Base-by-base conservation (phyloP, 2,888 invertebrate genomes). In the Andrena chrysosceles region DNA sequence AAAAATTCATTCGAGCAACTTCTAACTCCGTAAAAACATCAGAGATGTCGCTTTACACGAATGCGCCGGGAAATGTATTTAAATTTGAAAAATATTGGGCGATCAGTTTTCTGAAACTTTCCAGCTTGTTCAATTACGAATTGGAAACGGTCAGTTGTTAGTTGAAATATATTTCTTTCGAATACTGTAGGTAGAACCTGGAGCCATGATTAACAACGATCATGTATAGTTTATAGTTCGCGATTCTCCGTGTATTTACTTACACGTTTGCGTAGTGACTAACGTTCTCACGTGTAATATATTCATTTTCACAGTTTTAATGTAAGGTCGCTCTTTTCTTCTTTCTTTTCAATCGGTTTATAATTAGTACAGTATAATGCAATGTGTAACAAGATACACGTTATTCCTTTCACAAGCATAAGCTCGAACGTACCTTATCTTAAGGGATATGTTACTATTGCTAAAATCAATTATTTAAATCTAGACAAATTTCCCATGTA, bases 151-250 rank as follows among this genome's bases (percentile, higher is more conserved):
- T 68, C 73, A 23, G 66, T 79, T 76, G 71, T 88, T 85, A 85
- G 74, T 87, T 87, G 72, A 89, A 90, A 89, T 90, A 91, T 89
- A 90, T 88, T 87, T 88, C 87, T 89, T 85, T 84, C 81, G 81
- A 89, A 86, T 90, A 88, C 90, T 92, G 91, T 91, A 91, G 91
- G 91, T 90, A 91, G 89, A 91, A 89, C 86, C 86, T 16, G 91
- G 87, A 92, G 91, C 88, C 89, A 91, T 92, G 89, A 90, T 90
- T 91, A 92, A 92, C 92, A 93, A 92, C 90, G 88, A 91, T 88
- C 89, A 87, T 90, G 88, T 90, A 89, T 84, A 85, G 81, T 85
- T 84, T 84, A 85, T 87, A 86, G 77, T 88, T 77, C 35, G 67
- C 75, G 77, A 84, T 75, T 72, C 64, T 67, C 20, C 60, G 70